Evolutionary conservation across 1,140 invertebrate species (phyloP), one percentile per base, ranked within the genome.

Genomic region (Lordiphosa mommai): DNA sequence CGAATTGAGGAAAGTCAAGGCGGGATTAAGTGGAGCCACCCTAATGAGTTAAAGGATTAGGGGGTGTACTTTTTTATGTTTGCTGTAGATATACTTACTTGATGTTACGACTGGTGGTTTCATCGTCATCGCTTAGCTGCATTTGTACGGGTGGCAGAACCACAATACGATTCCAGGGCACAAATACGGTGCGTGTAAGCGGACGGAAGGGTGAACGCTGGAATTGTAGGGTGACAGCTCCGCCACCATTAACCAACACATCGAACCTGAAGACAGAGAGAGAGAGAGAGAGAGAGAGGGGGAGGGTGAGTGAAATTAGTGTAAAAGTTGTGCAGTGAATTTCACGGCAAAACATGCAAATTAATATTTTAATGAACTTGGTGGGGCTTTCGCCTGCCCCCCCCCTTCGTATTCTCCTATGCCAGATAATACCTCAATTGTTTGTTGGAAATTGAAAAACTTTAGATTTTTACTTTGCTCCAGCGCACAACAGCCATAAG

Each of bases 191-290:
- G 71, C 94, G 93, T 20, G 94, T 95, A 36, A 95, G 90, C 0
- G 95, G 95, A 73, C 93, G 93, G 91, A 97, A 98, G n/a, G 96
- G 96, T 37, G 94, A 96, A 52, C 96, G 91, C 89, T 97, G 96
- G 90, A 99, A 99, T 89, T 99, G 96, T 56, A 99, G 91, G 10
- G 96, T 99, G 9, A 99, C 96, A 4, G 97, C 97, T n/a, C 98
- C 97, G 44, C 98, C 98, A 12, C 98, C 98, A 90, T 99, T 99
- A 20, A 99, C 98, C 72, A 99, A 90, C 33, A 99, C 94, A 91
- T 99, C 98, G 91, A 99, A 99, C 94, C 98, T 99, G 41, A 0
- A 16, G 10, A 13, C 3, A 30, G 10, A 30, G 1, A 38, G 33
- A 27, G 27, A 38, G 43, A 34, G 30, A 29, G 3, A 14, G 20